A percentile compares a stretch with the other conserved stretches of the same genome.
Conservation (phyloP, 2,113 vertebrate species). For the Menidia beryllina region DNA sequence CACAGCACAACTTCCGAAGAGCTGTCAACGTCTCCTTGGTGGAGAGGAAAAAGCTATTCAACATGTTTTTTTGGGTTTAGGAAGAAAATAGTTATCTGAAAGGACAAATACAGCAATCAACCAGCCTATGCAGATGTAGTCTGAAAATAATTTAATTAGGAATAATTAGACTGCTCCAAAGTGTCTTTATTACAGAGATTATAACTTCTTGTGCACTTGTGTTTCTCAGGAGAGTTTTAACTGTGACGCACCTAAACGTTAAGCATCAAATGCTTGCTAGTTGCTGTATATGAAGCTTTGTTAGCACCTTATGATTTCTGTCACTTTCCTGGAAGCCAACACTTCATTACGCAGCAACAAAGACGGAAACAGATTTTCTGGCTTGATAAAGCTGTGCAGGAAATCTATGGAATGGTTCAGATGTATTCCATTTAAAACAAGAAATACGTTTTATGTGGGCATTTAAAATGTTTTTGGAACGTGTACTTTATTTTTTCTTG, state of each 20-base stretch:
- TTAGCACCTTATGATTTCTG: not conserved
- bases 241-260: slow-evolving; percentile 9
- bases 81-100: not conserved
- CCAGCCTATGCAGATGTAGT: not conserved
- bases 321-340: slow-evolving; percentile 22
- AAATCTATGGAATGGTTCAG: not conserved
- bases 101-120: not conserved
- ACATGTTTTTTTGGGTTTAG: not conserved
- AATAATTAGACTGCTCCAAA: not conserved
- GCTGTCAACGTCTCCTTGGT: slow-evolving; percentile 25
- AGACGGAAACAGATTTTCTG: not conserved
- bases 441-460: not conserved
- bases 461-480: not conserved
- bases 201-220: slow-evolving; percentile 5
- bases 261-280: not conserved
- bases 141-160: not conserved
- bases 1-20: slow-evolving; percentile 18
- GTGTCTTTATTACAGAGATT: slow-evolving; percentile 3
- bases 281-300: slow-evolving; percentile 18
- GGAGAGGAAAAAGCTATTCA: not conserved
- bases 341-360: not conserved
- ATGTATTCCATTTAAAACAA: slow-evolving; percentile 45
- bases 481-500: slow-evolving; percentile 17
- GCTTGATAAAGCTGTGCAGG: slow-evolving; percentile 5
- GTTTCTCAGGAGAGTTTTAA: not conserved